A percentile compares a stretch with the other conserved stretches of the same genome.
phyloP scores from a whole-genome alignment of 2,113 vertebrate genomes.

The Gobius niger region DNA sequence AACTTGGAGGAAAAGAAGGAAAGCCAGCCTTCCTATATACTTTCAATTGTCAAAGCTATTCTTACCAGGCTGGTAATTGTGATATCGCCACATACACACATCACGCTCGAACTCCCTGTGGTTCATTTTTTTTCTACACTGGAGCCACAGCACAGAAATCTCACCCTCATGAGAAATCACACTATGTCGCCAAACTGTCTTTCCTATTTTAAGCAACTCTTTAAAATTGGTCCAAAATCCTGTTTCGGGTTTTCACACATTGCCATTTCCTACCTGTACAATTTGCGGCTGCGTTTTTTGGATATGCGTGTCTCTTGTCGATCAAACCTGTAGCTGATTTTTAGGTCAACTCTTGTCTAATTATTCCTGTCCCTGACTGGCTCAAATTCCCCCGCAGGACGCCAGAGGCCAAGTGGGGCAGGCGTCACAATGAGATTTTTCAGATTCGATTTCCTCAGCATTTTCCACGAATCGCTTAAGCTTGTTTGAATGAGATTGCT shows the following conservation, averaged over 20 bases:
- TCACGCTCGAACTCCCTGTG: background rate
- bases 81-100: background rate
- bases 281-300: background rate
- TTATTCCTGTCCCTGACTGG: conserved; percentile 51
- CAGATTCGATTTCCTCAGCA: background rate
- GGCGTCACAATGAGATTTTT: conserved; percentile 3
- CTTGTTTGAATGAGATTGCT: background rate
- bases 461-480: background rate
- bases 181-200: background rate
- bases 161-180: conserved; percentile 2
- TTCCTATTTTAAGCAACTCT: background rate
- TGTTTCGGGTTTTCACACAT: conserved; percentile 10
- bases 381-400: conserved; percentile 28
- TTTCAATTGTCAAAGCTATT: too few relatives aligned
- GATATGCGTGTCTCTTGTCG: conserved; percentile 16
- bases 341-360: conserved; percentile 49
- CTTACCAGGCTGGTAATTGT: background rate
- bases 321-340: conserved; percentile 24
- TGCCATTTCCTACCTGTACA: conserved; percentile 1
- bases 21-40: background rate
- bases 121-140: background rate
- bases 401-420: conserved; percentile 19
- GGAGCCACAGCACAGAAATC: background rate
- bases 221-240: background rate
- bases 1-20: background rate